Evolutionary conservation across 2,113 vertebrate species (phyloP), one percentile per base, ranked within the genome.

Genomic region (Cebidichthys violaceus): DNA sequence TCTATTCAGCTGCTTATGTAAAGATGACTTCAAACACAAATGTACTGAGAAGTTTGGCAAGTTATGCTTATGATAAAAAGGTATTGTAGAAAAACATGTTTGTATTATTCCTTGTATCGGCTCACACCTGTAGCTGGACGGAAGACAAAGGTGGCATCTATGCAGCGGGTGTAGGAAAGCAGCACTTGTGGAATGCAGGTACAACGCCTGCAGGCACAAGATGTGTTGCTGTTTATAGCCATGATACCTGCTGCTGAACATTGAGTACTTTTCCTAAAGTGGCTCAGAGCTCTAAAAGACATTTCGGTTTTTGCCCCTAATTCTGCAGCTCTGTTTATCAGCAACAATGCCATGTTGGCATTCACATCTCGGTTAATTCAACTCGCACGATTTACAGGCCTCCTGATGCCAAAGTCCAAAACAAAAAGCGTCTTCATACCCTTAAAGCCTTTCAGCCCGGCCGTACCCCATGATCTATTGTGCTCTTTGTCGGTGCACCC

Each of bases 401-500:
- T 88, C 78, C 45, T 33, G 79, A 77, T 35, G 72, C 80, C 81
- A 79, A 68, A 72, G 62, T 76, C 80, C 66, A 62, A 86, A 85
- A 86, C 78, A 86, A 88, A 88, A 87, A 83, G 69, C 37, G 18
- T 79, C 75, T 31, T 75, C 66, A 6, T 64, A n/a, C 41, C n/a
- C 68, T 65, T 18, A 39, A 45, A 86, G 77, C 82, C 81, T 77
- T 60, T 84, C n/a, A 61, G 88, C 55, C 64, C 27, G 75, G 52
- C 61, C 4, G 8, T 67, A 57, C 70, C 81, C 70, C 22, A 4
- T 47, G 71, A 81, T 62, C 90, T 59, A 89, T 91, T 90, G 89
- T 92, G 69, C 64, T 65, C 76, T 71, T 85, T 86, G 82, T 88
- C 13, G 1, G 37, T 59, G 67, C 61, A 35, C n/a, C 67, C 50